Evolutionary conservation across 2,113 vertebrate species (phyloP).

Genomic region (Cyanoderma ruficeps): DNA sequence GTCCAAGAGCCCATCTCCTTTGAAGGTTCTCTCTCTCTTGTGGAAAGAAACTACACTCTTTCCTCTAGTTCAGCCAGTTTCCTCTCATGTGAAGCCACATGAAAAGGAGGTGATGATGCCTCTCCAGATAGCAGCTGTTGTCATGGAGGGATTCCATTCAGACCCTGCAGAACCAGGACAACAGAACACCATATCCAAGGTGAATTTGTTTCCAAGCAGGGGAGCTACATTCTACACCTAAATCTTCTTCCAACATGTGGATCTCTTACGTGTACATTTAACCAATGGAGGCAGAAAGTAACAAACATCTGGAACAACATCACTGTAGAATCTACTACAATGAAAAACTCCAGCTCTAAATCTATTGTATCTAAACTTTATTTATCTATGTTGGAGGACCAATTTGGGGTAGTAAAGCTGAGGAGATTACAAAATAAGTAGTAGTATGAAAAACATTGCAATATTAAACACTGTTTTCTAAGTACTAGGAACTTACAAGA

Average conservation of each 20-base stretch:
- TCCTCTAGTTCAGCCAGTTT: neutral
- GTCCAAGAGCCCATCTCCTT: neutral
- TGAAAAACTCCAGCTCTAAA: neutral
- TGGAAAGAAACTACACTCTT: neutral
- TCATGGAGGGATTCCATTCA: neutral
- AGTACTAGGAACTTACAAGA: neutral
- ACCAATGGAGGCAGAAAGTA: neutral
- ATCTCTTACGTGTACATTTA: neutral
- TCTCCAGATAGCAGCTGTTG: neutral
- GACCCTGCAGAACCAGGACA: neutral
- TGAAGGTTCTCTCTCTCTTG: neutral
- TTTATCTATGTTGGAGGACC: neutral
- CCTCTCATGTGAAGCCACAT: neutral
- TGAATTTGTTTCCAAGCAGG: neutral
- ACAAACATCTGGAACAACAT: neutral
- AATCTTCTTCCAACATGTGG: neutral
- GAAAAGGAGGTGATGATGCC: fast-evolving
- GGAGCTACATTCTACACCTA: neutral
- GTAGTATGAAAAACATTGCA: neutral
- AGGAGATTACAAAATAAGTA: neutral
- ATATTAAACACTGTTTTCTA: neutral
- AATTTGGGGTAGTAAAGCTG: neutral
- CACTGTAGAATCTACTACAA: neutral
- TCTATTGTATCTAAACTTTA: neutral
- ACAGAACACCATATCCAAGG: fast-evolving